Base-by-base conservation (phyloP, 2,113 vertebrate species). In the Ciconia stormi region DNA sequence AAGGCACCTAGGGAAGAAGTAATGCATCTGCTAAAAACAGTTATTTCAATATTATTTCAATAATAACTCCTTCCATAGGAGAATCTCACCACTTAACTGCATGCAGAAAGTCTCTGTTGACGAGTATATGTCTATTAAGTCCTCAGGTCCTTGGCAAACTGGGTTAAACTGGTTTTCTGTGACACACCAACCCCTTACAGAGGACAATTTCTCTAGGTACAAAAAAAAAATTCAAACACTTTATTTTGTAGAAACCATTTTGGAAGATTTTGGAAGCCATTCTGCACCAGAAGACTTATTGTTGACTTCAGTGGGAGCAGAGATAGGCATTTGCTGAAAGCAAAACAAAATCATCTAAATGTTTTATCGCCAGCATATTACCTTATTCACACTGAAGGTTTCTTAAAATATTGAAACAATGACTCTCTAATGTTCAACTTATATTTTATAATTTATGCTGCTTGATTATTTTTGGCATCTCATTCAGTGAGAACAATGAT, bases 401-500 rank as follows among this genome's bases (percentile, higher is more conserved):
- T 69, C 84, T 77, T 77, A 93, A 82, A 89, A 89, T 62, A 82
- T 20, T 82, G 83, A 91, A 97, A 89, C 34, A 77, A 66, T 78
- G 46, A 36, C 50, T 72, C 89, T 58, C 22, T 85, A 50, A 71
- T 30, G 25, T n/a, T 59, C 81, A 93, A 88, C 21, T 72, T 89
- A 74, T 63, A 79, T 92, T 95, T 95, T 92, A 93, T 94, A 82
- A 97, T 95, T 95, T 73, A 95, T 87, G 29, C 42, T 62, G 4
- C 81, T 72, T 91, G 89, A 80, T 95, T 93, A 77, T 73, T 94
- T 92, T 49, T 85, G 53, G 36, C 58, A 82, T 36, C 38, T 94
- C 40, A 44, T 94, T 95, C 91, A 47, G 23, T 22, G 27, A 55
- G 58, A 82, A 70, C 81, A 94, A 50, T 16, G 81, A 76, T 40